Evolutionary conservation across 2,113 vertebrate species (phyloP).

Genomic region (sheep (Ovis aries)): DNA sequence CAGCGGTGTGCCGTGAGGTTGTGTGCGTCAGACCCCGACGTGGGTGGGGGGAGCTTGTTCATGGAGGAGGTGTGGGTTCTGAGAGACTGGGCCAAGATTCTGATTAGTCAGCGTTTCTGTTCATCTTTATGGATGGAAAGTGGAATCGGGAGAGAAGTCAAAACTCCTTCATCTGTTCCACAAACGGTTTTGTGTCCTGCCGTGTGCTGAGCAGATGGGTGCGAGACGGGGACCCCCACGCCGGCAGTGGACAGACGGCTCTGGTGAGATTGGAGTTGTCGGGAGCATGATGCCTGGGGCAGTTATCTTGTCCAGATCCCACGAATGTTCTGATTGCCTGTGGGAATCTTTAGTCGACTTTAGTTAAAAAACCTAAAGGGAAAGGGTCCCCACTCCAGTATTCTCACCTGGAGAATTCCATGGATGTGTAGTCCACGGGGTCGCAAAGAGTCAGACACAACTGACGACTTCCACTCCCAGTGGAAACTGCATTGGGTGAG

Average conservation of each 20-base stretch:
- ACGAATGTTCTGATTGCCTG: background rate
- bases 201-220: background rate
- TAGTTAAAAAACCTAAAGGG: background rate
- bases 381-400: background rate
- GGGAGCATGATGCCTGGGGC: background rate
- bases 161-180: background rate
- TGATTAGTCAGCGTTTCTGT: background rate
- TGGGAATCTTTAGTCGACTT: background rate
- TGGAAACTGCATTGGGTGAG: background rate
- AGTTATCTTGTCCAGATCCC: background rate
- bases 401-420: background rate
- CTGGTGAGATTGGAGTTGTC: background rate
- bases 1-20: background rate
- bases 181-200: background rate
- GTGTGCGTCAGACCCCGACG: background rate
- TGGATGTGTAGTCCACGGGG: background rate
- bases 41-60: background rate
- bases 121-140: background rate
- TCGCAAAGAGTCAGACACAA: background rate
- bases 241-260: background rate
- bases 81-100: background rate
- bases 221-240: fast-evolving
- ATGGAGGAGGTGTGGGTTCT: background rate
- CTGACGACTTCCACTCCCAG: background rate
- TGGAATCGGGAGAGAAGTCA: background rate